Conservation (phyloP, 2,113 vertebrate species). For the Psettodes erumei region DNA sequence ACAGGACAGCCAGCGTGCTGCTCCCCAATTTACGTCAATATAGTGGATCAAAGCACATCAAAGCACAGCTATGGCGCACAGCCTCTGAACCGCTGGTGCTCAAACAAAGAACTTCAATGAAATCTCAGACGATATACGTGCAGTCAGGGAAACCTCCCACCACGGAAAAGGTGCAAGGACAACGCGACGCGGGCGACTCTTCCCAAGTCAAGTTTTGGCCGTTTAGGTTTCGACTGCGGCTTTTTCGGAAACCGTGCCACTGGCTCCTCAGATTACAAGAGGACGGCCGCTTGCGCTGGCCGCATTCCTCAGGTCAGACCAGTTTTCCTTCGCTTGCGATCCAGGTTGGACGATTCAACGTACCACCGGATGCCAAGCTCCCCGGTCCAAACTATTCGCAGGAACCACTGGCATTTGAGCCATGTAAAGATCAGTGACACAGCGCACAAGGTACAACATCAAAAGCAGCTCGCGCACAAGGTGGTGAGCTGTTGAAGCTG, state of each 20-base stretch:
- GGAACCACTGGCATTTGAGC: slow-evolving; percentile 49
- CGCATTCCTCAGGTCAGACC: slow-evolving; percentile 36
- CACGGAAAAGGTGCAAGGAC: slow-evolving; percentile 26
- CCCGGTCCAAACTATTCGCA: slow-evolving; percentile 46
- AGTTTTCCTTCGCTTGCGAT: slow-evolving; percentile 44
- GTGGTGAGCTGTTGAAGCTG: slow-evolving; percentile 54
- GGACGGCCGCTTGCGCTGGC: slow-evolving; percentile 5
- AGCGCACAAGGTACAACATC: slow-evolving; percentile 43
- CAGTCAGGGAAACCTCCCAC: slow-evolving; percentile 34
- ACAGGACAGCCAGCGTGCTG: slow-evolving; percentile 73
- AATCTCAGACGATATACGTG: slow-evolving; percentile 24
- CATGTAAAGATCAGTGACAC: slow-evolving; percentile 54
- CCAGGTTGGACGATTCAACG: slow-evolving; percentile 38
- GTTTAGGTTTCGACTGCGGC: slow-evolving; percentile 1
- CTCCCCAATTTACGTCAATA: slow-evolving; percentile 78
- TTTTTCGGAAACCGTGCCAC: slow-evolving; percentile 27
- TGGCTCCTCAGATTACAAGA: slow-evolving; percentile 37
- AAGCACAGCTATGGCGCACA: slow-evolving; percentile 62
- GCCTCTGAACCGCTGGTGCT: slow-evolving; percentile 50
- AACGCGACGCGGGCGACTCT: slow-evolving; percentile 12
- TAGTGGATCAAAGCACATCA: slow-evolving; percentile 76
- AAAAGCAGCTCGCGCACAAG: slow-evolving; percentile 57
- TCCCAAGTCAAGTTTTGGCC: slow-evolving; percentile 6
- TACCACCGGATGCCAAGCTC: slow-evolving; percentile 21
- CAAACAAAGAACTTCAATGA: slow-evolving; percentile 59